Evolutionary conservation across 2,113 vertebrate genomes (phyloP), one percentile per base, ranked within the genome.

Genomic region (Hippocampus zosterae): DNA sequence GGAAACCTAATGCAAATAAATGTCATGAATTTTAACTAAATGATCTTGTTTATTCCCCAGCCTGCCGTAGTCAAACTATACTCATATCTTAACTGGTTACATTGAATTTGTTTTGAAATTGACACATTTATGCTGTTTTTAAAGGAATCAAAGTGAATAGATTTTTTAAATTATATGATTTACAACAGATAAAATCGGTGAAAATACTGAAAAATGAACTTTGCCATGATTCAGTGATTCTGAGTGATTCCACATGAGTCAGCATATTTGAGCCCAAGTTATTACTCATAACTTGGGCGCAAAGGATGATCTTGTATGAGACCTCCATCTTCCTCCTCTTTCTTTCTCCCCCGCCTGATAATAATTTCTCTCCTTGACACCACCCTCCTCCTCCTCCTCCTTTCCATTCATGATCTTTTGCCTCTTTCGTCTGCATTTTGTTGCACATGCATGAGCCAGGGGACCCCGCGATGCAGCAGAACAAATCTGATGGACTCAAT

Each of bases 381-480:
- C 69, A 68, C 83, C 57, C 69, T 69, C 69, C 40, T 87, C 83
- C 72, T 81, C 79, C 74, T 81, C 57, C 69, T 69, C 69, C 40
- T 65, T 48, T 25, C 16, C 6, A 81, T 84, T 86, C 83, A 81
- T 87, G 80, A 85, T 83, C 79, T 75, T 80, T 84, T 81, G 78
- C 83, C 80, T 71, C 66, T 68, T 66, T 70, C 64, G 74, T 83
- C 83, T 78, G 85, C 64, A 64, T 37, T 81, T 84, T 83, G 80
- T 82, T 82, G 75, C 72, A 78, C 77, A 81, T 83, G 69, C 77
- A 67, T 71, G 78, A 81, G 84, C 76, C 73, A 2, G 23, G 84
- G 79, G 85, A 83, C 70, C 76, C 40, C 56, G 81, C 78, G 77
- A 80, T 84, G 82, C 85, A 79, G 80, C 78, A 81, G 85, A 88